A percentile compares a stretch with the other conserved stretches of the same genome.
phyloP scores from a whole-genome alignment of 2,888 invertebrate genomes.

The Ernsta delagoae region DNA sequence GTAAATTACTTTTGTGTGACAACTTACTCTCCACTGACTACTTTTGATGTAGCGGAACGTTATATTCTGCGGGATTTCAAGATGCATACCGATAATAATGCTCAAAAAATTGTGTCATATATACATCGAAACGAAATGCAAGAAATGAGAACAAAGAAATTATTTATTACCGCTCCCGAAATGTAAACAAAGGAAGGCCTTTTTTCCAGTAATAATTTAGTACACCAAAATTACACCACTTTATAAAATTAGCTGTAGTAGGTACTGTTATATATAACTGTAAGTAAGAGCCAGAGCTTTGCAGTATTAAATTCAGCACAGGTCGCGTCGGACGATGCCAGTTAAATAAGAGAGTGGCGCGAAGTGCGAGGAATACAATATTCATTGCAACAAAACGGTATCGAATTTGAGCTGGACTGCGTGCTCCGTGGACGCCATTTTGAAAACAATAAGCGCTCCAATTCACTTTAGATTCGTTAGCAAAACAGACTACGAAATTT shows the following conservation, averaged over 20 bases:
- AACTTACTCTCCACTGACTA: slow-evolving; percentile 20
- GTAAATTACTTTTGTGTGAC: slow-evolving; percentile 33
- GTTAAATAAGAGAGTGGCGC: slow-evolving; percentile 11
- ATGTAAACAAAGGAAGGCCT: background rate
- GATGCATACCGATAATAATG: no score
- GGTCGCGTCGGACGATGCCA: slow-evolving; percentile 10
- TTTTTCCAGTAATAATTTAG: slow-evolving; percentile 1
- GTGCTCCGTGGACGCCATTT: background rate
- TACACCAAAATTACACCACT: background rate
- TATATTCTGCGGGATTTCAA: no score
- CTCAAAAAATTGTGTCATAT: no score
- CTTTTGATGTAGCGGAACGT: slow-evolving; percentile 27
- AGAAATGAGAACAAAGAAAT: background rate
- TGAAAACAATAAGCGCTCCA: slow-evolving; percentile 5
- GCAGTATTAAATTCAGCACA: slow-evolving; percentile 26
- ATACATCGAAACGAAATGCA: background rate
- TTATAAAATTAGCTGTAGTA: slow-evolving; percentile 5
- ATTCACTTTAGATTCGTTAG: background rate
- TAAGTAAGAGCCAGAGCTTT: background rate
- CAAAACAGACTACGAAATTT: background rate
- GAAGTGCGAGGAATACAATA: slow-evolving; percentile 30
- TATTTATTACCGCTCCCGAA: background rate
- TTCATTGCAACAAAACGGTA: slow-evolving; percentile 26
- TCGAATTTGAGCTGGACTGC: slow-evolving; percentile 8
- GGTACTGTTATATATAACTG: background rate